Evolutionary conservation across 2,888 invertebrate genomes (phyloP), one percentile per base, ranked within the genome.

Genomic region (Eudasyphora cyanicolor): DNA sequence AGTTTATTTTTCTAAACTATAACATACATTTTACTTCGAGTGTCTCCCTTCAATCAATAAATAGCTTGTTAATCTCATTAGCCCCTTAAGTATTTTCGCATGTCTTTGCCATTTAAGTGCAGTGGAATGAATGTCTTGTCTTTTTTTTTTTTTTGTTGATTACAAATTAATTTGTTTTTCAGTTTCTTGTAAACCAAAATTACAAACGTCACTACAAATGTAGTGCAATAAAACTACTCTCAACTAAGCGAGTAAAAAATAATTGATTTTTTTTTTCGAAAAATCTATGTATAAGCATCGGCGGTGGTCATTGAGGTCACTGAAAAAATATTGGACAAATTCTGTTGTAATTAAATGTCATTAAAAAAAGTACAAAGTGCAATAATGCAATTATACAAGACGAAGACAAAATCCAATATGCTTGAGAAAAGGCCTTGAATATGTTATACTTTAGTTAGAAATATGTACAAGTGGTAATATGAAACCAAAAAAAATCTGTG

Each of bases 1-100:
- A n/a, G n/a, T n/a, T n/a, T n/a, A n/a, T n/a, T n/a, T 51, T 51
- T 8, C 10, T 5, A 51, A 21, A 19, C n/a, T 51, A 24, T 19
- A 24, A 62, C 38, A 24, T 19, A 42, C 24, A 67, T 2, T 67
- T 67, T 19, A 21, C n/a, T 24, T 67, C 67, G 42, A 42, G 67
- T 42, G 38, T 67, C 2, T 21, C 38, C 19, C 19, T 29, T 12
- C 62, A 21, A 35, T 67, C 14, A 38, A 35, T 67, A 42, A 21
- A 32, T 62, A n/a, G 8, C 24, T 38, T 67, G 35, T 64, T 67
- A 67, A 67, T 67, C 67, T 67, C 42, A 67, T 67, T 67, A 67
- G 67, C 35, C 67, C 35, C 38, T 21, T 67, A 60, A 29, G 60
- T 60, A 60, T 67, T 38, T 19, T 35, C 24, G 42, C 19, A 19